phyloP scores from a whole-genome alignment of 2,888 invertebrate species.

The Drosophila limbata region DNA sequence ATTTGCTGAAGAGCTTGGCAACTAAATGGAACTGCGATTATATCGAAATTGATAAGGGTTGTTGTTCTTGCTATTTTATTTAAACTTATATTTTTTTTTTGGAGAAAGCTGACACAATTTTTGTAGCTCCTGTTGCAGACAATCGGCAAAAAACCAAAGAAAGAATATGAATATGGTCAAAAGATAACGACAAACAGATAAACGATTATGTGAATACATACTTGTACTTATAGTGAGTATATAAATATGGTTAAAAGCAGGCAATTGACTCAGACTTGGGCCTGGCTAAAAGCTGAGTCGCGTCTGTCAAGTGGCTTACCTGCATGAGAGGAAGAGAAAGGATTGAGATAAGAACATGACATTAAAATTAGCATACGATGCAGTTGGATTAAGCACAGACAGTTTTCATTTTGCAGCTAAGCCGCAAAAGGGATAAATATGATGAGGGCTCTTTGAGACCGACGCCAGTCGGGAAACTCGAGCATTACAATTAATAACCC shows the following conservation, averaged over 20 bases:
- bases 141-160: constrained; percentile 8
- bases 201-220: constrained; percentile 5
- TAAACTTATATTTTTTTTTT: background rate
- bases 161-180: constrained; percentile 14
- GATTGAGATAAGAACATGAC: constrained; percentile 15
- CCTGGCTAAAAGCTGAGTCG: constrained; percentile 1
- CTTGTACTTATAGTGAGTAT: constrained; percentile 2
- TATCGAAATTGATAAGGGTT: constrained; percentile 54
- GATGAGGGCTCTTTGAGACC: background rate
- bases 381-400: constrained; percentile 19
- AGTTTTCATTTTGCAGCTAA: constrained; percentile 1
- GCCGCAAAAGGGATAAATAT: constrained; percentile 4
- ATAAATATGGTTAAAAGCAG: background rate
- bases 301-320: constrained; percentile 55
- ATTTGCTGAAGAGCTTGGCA: constrained; percentile 42
- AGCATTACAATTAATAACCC: constrained; percentile 59
- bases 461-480: constrained; percentile 8
- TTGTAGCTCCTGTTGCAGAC: constrained; percentile 13
- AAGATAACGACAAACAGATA: constrained; percentile 27
- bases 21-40: constrained; percentile 51
- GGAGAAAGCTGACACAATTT: constrained; percentile 45
- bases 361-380: constrained; percentile 40
- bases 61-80: constrained; percentile 16
- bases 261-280: constrained; percentile 27
- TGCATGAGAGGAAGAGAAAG: constrained; percentile 41